phyloP scores from a whole-genome alignment of 2,797 vertebrate genomes.

The Arremon aurantiirostris region DNA sequence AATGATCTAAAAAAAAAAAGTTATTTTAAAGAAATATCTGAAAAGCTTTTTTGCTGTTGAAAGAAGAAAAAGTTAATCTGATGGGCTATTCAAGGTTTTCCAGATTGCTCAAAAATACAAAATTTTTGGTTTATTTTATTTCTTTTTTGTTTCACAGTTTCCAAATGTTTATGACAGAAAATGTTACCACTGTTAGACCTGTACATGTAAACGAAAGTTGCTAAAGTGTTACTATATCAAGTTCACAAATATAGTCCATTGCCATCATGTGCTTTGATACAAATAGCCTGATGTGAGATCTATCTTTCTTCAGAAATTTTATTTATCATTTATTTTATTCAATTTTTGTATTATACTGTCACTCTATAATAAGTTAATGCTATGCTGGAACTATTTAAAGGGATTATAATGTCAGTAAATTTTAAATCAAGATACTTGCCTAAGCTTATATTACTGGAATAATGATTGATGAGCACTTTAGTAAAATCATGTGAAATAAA shows the following conservation, averaged over 20 bases:
- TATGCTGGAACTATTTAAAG: not conserved
- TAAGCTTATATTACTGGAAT: not conserved
- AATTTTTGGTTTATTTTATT: not conserved
- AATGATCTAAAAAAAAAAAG: not conserved
- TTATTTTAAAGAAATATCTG: not conserved
- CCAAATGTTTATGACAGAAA: not conserved
- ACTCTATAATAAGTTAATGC: constrained; percentile 23
- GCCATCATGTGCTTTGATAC: not conserved
- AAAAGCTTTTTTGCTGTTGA: not conserved
- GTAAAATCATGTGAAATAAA: constrained; percentile 5
- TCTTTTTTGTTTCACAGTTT: not conserved
- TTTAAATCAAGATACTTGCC: constrained; percentile 19
- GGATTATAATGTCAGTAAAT: not conserved
- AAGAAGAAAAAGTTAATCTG: not conserved
- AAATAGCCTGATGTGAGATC: not conserved
- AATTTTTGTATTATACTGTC: not conserved
- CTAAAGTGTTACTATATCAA: not conserved
- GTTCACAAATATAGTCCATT: not conserved
- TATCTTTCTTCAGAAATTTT: not conserved
- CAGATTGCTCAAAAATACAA: not conserved
- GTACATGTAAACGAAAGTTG: not conserved
- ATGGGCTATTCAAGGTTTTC: not conserved
- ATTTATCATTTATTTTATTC: not conserved
- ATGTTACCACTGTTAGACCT: not conserved
- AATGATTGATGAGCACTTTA: not conserved